Percentiles rank a stretch among this genome's conserved stretches.
Evolutionary conservation across 2,113 vertebrate species (phyloP).

Genomic region (Proteles cristata): DNA sequence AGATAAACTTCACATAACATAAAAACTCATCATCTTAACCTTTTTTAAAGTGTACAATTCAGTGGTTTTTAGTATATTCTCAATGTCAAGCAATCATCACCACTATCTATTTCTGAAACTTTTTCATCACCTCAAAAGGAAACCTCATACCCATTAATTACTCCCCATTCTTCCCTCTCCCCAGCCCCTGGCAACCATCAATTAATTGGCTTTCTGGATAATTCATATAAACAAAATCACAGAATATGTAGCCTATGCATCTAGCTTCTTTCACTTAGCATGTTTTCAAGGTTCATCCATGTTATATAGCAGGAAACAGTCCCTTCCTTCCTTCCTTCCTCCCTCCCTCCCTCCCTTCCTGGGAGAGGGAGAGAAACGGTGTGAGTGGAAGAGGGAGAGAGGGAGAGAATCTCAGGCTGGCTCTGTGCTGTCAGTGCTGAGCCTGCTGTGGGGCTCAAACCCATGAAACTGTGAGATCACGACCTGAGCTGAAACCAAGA

Average conservation of each 20-base stretch:
- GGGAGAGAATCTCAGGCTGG: too few species aligned
- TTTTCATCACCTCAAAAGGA: not conserved
- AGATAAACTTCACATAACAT: not conserved
- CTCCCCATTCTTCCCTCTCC: not conserved
- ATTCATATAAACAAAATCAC: not conserved
- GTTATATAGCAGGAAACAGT: not conserved
- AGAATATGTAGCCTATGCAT: not conserved
- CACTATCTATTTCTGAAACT: not conserved
- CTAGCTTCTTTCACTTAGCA: not conserved
- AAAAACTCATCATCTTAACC: not conserved
- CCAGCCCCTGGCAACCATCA: not conserved
- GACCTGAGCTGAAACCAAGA: too few species aligned
- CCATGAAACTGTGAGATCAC: too few species aligned
- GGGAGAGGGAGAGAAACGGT: too few species aligned
- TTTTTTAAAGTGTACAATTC: not conserved
- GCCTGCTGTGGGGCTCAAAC: too few species aligned
- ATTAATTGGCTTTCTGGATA: not conserved
- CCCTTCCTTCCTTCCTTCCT: not conserved
- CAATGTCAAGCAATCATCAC: not conserved
- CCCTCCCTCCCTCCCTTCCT: too few species aligned
- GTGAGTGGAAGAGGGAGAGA: too few species aligned
- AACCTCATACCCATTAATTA: not conserved
- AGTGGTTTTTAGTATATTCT: not conserved
- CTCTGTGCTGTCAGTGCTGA: too few species aligned
- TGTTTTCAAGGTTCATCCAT: not conserved